Base-by-base conservation (phyloP, 2,888 invertebrate genomes). In the Urechis unicinctus region DNA sequence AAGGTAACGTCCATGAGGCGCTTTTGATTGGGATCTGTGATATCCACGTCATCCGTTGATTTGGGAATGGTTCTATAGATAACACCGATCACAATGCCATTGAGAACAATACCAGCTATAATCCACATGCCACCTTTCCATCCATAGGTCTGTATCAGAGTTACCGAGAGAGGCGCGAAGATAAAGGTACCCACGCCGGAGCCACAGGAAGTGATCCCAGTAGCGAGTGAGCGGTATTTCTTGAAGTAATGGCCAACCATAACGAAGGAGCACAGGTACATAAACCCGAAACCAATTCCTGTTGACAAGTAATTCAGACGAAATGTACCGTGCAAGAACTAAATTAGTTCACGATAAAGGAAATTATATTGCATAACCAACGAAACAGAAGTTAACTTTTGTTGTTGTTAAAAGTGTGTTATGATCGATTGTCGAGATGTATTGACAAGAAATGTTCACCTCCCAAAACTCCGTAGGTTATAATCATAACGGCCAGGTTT, bases 51-150 rank as follows among this genome's bases (percentile, higher is more conserved):
- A 9, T n/a, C 36, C 22, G 21, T 50, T 17, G 52, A 25, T 30
- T 24, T 21, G 9, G 45, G 85, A 44, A 95, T 82, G 0, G 94
- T 94, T 30, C 88, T 85, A 78, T 89, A 93, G 66, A 91, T 81
- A 0, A 85, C 78, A 1, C 89, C 92, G 68, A 86, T 89, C 26
- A 88, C 61, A 0, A 83, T 82, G 73, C 92, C 91, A n/a, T 84
- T 78, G 41, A 93, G 76, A 29, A 91, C 81, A 65, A 91, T 81
- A 30, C 83, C 93, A 24, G 92, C 89, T 3, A 59, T 29, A n/a
- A 59, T 59, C 47, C 53, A 44, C 47, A 59, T 54, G 2, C 51
- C 56, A 25, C 52, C 54, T 25, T 58, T 55, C 58, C 58, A 60
- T 1, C 52, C 45, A 42, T 49, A 60, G 2, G 29, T 5, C n/a